Conservation (phyloP, 1,140 invertebrate species). For the Lordiphosa clarofinis region DNA sequence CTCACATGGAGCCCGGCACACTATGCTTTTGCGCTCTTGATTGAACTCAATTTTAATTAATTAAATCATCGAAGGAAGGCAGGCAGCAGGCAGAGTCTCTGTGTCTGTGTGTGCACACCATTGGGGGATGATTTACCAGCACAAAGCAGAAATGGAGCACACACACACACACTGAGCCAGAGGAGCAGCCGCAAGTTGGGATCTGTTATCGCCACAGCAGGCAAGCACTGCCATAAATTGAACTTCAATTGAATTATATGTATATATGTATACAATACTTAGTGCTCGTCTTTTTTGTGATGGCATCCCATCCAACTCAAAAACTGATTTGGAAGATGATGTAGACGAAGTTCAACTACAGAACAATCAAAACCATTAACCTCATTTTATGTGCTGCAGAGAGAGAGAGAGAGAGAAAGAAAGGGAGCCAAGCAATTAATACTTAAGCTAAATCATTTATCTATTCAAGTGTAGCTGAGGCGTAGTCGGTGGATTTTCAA, state of each 20-base stretch:
- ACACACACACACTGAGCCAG: conserved; percentile 1
- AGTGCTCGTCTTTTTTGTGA: conserved; percentile 44
- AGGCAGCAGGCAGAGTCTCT: conserved; percentile 14
- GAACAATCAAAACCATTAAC: conserved; percentile 79
- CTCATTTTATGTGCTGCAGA: conserved; percentile 52
- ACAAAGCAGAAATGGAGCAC: conserved; percentile 8
- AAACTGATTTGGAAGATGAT: conserved; percentile 63
- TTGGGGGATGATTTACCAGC: conserved; percentile 62
- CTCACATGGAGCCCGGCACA: background rate
- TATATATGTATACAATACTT: conserved; percentile 57
- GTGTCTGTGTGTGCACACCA: conserved; percentile 5
- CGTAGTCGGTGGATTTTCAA: background rate
- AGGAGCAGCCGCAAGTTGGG: conserved; percentile 22
- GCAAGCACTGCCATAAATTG: conserved; percentile 61
- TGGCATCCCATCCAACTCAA: conserved; percentile 39
- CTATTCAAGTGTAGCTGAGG: conserved; percentile 60
- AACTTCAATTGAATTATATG: conserved; percentile 76
- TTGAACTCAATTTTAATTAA: conserved; percentile 79
- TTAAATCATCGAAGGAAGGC: conserved; percentile 72
- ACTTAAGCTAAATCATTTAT: conserved; percentile 74
- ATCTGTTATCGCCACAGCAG: conserved; percentile 45
- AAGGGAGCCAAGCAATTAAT: conserved; percentile 54
- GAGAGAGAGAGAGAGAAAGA: too few species aligned
- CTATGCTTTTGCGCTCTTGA: conserved; percentile 45
- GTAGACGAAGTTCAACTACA: conserved; percentile 65